Evolutionary conservation across 1,140 invertebrate species (phyloP).

Genomic region (Trichogramma pretiosum): DNA sequence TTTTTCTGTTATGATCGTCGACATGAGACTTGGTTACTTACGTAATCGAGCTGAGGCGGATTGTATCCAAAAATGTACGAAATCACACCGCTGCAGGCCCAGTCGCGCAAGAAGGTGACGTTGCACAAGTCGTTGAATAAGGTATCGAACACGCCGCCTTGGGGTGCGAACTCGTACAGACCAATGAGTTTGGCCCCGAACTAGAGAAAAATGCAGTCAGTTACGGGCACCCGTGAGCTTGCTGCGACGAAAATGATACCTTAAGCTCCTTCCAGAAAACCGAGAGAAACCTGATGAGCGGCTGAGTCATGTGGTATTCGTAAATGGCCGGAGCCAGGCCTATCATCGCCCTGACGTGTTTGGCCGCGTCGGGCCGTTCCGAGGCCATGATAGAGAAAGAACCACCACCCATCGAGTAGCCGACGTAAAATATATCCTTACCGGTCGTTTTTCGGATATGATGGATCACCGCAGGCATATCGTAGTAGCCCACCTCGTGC

Average conservation of each 20-base stretch:
- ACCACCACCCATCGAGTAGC: neutral
- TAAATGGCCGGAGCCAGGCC: neutral
- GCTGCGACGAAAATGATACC: neutral
- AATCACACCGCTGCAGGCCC: neutral
- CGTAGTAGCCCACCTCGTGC: neutral
- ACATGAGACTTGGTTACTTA: too few relatives aligned
- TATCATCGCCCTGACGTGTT: neutral
- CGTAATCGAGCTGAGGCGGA: neutral
- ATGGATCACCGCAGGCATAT: neutral
- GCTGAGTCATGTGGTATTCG: constrained; percentile 9
- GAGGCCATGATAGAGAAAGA: neutral
- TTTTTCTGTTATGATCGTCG: too few relatives aligned
- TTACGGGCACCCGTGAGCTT: neutral
- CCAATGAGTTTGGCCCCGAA: neutral
- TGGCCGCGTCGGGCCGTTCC: neutral
- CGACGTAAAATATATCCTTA: neutral
- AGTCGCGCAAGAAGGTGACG: neutral
- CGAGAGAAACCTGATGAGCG: neutral
- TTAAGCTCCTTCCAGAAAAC: neutral
- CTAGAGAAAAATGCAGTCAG: neutral
- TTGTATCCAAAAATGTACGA: neutral
- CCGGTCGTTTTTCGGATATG: neutral
- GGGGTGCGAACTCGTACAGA: neutral
- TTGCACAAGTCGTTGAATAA: neutral
- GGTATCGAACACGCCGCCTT: neutral